phyloP scores from a whole-genome alignment of 53 echinoderm and acorn worm genomes.

The Hippasteria phrygiana region DNA sequence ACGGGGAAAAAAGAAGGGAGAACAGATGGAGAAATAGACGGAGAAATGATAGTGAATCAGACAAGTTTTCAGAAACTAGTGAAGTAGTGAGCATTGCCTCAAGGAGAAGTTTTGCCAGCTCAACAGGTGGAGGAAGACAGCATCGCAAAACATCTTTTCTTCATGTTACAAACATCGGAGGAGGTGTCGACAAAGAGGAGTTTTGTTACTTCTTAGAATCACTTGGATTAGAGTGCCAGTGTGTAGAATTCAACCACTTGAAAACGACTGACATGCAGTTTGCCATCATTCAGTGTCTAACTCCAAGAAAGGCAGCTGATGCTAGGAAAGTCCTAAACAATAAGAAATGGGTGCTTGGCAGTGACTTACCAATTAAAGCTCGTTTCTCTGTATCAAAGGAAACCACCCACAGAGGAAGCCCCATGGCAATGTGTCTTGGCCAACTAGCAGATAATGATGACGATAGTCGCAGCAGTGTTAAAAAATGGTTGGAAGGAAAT shows the following conservation, averaged over 20 bases:
- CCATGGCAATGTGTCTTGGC: background rate
- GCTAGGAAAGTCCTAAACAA: conserved; percentile 2
- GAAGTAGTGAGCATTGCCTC: conserved; percentile 16
- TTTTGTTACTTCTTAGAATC: conserved; percentile 22
- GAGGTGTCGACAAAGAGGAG: background rate
- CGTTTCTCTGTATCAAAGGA: conserved; percentile 5
- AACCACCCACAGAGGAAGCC: background rate
- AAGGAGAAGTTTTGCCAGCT: conserved; percentile 12
- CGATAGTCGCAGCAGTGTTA: background rate
- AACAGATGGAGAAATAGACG: background rate
- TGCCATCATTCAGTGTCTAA: conserved; percentile 29
- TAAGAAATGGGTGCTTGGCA: conserved; percentile 4
- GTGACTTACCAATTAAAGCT: conserved; percentile 1
- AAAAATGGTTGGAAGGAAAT: conserved; percentile 20
- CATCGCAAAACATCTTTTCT: background rate
- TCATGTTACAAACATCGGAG: conserved; percentile 20
- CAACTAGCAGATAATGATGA: background rate
- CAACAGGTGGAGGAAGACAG: background rate
- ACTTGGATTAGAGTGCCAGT: background rate
- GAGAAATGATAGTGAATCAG: conserved; percentile 1
- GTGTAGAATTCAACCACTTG: background rate
- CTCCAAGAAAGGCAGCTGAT: conserved; percentile 15
- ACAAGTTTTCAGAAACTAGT: conserved; percentile 35
- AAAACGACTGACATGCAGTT: background rate
- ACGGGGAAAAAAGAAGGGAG: background rate